phyloP scores from a whole-genome alignment of 2,888 invertebrate species.

The Phaedon cochleariae region DNA sequence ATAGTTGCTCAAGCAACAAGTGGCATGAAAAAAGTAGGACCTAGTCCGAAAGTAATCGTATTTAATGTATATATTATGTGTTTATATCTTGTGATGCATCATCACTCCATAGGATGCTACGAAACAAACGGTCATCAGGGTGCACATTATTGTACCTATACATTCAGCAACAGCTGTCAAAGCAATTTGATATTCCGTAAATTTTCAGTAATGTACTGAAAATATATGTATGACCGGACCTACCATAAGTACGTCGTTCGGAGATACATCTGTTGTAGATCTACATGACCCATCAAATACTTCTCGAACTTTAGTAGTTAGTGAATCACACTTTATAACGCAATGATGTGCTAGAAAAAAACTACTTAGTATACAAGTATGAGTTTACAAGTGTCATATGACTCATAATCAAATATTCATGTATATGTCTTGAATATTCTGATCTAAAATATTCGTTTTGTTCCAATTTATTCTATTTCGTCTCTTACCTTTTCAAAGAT shows the following conservation, averaged over 20 bases:
- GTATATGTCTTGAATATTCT: constrained; percentile 17
- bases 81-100: constrained; percentile 20
- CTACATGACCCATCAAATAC: constrained; percentile 33
- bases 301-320: constrained; percentile 24
- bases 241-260: constrained; percentile 26
- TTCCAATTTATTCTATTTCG: constrained; percentile 5
- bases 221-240: constrained; percentile 36
- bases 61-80: constrained; percentile 28
- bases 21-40: constrained; percentile 37
- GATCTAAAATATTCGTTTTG: constrained; percentile 14
- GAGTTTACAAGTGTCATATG: constrained; percentile 7
- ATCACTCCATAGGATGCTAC: constrained; percentile 37
- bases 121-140: constrained; percentile 30
- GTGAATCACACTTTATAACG: constrained; percentile 13
- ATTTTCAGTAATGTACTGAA: constrained; percentile 33
- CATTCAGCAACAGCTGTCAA: constrained; percentile 39
- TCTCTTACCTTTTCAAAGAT: constrained; percentile 12
- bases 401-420: constrained; percentile 11
- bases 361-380: not conserved
- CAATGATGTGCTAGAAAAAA: constrained; percentile 21
- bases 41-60: constrained; percentile 40
- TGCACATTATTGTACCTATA: constrained; percentile 37
- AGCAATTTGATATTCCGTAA: constrained; percentile 32
- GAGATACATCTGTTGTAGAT: constrained; percentile 2
- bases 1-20: constrained; percentile 36